Conservation (phyloP, 1,140 invertebrate species). For the Chionoecetes opilio region DNA sequence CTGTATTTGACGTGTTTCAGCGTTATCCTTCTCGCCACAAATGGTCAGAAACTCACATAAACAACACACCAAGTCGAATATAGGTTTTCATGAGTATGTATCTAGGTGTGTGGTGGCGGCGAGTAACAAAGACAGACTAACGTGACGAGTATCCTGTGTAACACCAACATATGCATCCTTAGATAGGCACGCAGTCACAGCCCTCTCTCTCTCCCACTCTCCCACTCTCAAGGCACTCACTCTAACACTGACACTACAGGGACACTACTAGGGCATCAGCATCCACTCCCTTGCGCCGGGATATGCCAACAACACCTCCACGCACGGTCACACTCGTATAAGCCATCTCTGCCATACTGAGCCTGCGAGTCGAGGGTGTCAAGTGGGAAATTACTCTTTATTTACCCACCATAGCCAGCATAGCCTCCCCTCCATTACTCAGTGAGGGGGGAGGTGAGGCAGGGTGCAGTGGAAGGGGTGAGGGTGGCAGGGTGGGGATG, state of each 20-base stretch:
- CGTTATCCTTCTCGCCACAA: too few relatives aligned
- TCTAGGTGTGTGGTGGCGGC: neutral
- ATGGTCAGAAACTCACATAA: too few relatives aligned
- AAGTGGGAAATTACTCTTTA: slow-evolving; percentile 10
- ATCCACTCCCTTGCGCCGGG: neutral
- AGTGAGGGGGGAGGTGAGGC: too few relatives aligned
- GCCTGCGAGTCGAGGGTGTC: neutral
- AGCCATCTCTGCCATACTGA: neutral
- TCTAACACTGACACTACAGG: neutral
- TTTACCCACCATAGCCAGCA: neutral
- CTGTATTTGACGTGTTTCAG: too few relatives aligned
- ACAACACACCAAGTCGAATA: too few relatives aligned
- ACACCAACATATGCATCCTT: neutral
- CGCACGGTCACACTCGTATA: too few relatives aligned
- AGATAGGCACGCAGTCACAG: neutral
- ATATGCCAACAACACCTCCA: too few relatives aligned
- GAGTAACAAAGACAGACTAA: neutral
- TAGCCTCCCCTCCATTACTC: neutral
- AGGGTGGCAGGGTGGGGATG: neutral
- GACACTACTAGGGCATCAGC: neutral
- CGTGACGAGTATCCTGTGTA: neutral
- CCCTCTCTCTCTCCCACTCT: neutral
- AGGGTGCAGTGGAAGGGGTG: neutral
- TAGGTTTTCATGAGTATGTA: neutral
- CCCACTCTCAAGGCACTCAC: neutral